Base-by-base conservation (phyloP, 2,113 vertebrate genomes). In the Brachyhypopomus gauderio region DNA sequence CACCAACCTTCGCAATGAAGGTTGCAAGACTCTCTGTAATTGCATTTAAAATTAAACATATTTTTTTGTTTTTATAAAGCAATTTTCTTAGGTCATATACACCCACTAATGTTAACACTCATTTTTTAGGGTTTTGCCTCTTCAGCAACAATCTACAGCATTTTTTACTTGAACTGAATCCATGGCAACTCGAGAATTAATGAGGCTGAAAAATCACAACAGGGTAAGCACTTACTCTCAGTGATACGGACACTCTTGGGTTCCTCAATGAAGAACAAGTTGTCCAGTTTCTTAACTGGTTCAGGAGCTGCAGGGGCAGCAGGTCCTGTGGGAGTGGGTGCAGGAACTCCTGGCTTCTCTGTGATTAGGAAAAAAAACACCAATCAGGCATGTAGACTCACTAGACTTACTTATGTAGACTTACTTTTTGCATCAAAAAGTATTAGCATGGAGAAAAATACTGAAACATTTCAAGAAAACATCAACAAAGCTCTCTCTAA, bases 1-100 rank as follows among this genome's bases (percentile, higher is more conserved):
- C 98, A 16, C 97, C 98, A 85, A 99, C 97, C 91, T 98, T 99
- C 74, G 97, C 96, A 74, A 95, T 95, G 89, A 99, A 99, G n/a
- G 90, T 98, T 83, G 97, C 98, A 1, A 93, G 93, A 9, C 94
- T 92, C 92, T 98, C 98, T 99, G 92, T 72, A 87, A 88, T 86
- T 62, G 69, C 4, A 55, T 55, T 7, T 52, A 83, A 86, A 63
- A 85, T 27, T 30, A 41, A 38, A 74, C 9, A 67, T 38, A n/a
- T 30, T 38, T 78, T 41, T 62, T 19, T 23, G 9, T 6, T 22
- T 16, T 62, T 14, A 38, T 20, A 19, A 30, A 34, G 48, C 23
- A 30, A 41, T 52, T 52, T 52, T 52, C 45, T 12, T 12, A 14
- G 12, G 2, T 52, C 9, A 52, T 48, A 52, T 19, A 3, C 34